Base-by-base conservation (phyloP, 2,113 vertebrate species). In the Neodontobutis hainanensis region DNA sequence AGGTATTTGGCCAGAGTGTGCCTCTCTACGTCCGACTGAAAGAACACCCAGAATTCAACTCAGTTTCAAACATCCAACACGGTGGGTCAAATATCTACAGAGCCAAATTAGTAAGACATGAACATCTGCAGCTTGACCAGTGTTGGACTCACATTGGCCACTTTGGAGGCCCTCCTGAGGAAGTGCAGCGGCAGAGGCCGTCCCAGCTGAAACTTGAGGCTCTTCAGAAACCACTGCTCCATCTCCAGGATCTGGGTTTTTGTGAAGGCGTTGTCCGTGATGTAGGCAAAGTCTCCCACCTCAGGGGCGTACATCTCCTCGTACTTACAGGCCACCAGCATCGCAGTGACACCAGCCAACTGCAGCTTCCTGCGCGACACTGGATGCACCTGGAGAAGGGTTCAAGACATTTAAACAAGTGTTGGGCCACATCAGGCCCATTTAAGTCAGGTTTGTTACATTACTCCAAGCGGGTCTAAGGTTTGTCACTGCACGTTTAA, bases 1-100 rank as follows among this genome's bases (percentile, higher is more conserved):
- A 99, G 85, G 9, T 99, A 99, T 51, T 98, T 99, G 42, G 95
- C 95, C 65, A 99, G 89, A 0, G 94, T 97, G 65, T 99, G 96
- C 19, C 94, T 92, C 66, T 95, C 93, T 4, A 92, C 89, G 10
- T 97, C 93, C 0, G 94, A 92, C 97, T 99, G 70, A 73, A 59
- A 0, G 58, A 16, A 51, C n/a, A n/a, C 5, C 1, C 11, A 59
- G 4, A 19, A 5, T 7, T 53, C 11, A 35, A 6, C 32, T 11
- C 19, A 27, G 19, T 27, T 27, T 27, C 19, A 27, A 27, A 27
- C 1, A 27, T 27, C 19, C 3, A 1, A 27, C 19, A 27, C 19
- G 1, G 19, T 27, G 1, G 1, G 19, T n/a, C n/a, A n/a, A n/a
- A n/a, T n/a, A n/a, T n/a, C 19, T 27, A 27, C 19, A 27, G 19